These are phyloP conservation scores for Chunga burmeisteri DNA, from an alignment of 2,113 vertebrate species.

Conservation along the genomic window DNA sequence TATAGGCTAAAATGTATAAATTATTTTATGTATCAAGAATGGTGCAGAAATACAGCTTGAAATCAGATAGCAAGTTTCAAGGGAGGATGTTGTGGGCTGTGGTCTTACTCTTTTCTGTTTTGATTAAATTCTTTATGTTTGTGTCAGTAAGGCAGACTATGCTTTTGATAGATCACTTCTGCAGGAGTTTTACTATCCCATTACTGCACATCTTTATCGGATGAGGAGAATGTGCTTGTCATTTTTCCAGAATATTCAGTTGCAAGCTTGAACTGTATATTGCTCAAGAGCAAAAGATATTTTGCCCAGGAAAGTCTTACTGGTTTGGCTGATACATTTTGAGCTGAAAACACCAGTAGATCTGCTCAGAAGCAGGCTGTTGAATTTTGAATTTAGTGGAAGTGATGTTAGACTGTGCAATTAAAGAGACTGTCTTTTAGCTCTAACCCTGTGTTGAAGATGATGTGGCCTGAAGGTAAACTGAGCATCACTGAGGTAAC, in stretches of 20 bases:
- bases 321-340: not conserved
- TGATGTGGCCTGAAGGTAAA: constrained; percentile 98
- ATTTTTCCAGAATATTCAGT: not conserved
- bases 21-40: not conserved
- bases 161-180: not conserved
- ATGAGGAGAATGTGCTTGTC: not conserved
- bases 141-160: not conserved
- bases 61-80: not conserved
- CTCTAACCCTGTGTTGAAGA: constrained; percentile 91
- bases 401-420: not conserved
- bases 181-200: not conserved
- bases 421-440: constrained; percentile 68
- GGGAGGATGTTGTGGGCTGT: not conserved
- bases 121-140: not conserved
- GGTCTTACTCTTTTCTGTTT: not conserved
- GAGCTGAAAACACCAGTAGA: not conserved
- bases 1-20: not conserved
- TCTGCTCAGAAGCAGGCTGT: not conserved
- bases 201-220: not conserved
- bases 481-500: constrained; percentile 97
- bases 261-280: not conserved
- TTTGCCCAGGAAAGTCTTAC: not conserved
- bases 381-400: not conserved
- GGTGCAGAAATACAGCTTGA: not conserved
- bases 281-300: not conserved